Evolutionary conservation across 2,113 vertebrate species (phyloP).

Genomic region (Microtus pennsylvanicus): DNA sequence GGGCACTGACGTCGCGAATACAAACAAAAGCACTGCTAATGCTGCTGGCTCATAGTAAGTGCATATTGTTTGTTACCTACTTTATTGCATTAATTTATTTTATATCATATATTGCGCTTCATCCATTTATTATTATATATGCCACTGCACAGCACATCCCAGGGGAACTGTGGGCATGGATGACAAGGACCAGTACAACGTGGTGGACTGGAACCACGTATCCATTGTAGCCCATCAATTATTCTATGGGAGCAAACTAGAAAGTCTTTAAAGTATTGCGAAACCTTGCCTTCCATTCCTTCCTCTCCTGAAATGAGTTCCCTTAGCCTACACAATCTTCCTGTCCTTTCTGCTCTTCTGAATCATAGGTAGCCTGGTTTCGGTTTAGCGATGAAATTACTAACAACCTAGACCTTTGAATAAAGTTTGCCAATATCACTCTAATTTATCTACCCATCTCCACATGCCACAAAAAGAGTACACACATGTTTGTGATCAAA

Average conservation of each 20-base stretch:
- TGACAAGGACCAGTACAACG: neutral
- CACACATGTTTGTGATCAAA: neutral
- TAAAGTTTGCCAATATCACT: neutral
- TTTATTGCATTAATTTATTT: neutral
- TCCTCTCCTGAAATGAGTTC: neutral
- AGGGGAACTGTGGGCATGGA: neutral
- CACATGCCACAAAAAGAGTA: slow-evolving; percentile 16
- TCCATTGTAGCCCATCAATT: neutral
- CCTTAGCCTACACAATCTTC: neutral
- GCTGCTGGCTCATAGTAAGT: neutral
- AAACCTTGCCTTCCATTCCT: neutral
- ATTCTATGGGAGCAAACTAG: neutral
- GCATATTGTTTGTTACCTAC: neutral
- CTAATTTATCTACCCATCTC: neutral
- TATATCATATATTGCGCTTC: neutral
- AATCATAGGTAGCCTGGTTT: neutral
- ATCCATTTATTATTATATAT: neutral
- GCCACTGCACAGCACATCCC: neutral
- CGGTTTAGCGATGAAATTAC: neutral
- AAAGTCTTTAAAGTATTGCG: neutral
- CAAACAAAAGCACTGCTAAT: neutral
- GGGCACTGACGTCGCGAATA: neutral
- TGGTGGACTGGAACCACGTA: neutral
- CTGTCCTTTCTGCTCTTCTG: neutral
- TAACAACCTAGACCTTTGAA: neutral